Base-by-base conservation (phyloP, 1,140 invertebrate genomes). In the Thrips palmi region DNA sequence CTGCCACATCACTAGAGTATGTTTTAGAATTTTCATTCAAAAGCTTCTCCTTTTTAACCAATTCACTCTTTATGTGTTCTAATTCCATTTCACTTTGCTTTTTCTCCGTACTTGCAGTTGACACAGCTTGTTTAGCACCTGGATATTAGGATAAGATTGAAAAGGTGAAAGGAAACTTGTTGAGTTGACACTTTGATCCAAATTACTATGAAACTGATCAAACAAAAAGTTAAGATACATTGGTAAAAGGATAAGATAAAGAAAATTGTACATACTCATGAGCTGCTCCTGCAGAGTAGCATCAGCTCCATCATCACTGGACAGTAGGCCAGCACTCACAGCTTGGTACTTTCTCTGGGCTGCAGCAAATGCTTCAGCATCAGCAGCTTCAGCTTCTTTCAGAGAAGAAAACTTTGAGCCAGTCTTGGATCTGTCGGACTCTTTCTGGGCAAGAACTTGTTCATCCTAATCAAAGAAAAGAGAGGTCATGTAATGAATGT, bases 241-340 rank as follows among this genome's bases (percentile, higher is more conserved):
- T 20, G 1, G 12, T 12, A 8, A 36, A 36, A 15, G 12, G 12
- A 34, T 18, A 12, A 21, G 2, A 18, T 10, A 17, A n/a, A 21
- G 1, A 18, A 12, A 31, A 39, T 11, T 12, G 24, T 34, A 52
- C 52, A 45, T 54, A 80, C 79, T 69, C 48, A 89, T 89, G 1
- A 93, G 60, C 52, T 93, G 86, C 45, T 92, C 83, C 53, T 86
- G 78, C 14, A 94, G 60, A 4, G 87, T 87, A n/a, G 79, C 71
- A 39, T 75, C 74, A 54, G 77, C 67, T 11, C 87, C 85, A 47
- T 74, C 72, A n/a, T 78, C 76, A 39, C 72, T 77, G 18, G 74
- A 70, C 21, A 87, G 71, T 31, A 83, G 58, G 17, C 89, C 89
- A 17, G 78, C 65, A 52, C 71, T 83, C 5, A 91, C 71, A 37